Conservation (phyloP, 2,888 invertebrate species). For the Omphaloscelis lunosa region DNA sequence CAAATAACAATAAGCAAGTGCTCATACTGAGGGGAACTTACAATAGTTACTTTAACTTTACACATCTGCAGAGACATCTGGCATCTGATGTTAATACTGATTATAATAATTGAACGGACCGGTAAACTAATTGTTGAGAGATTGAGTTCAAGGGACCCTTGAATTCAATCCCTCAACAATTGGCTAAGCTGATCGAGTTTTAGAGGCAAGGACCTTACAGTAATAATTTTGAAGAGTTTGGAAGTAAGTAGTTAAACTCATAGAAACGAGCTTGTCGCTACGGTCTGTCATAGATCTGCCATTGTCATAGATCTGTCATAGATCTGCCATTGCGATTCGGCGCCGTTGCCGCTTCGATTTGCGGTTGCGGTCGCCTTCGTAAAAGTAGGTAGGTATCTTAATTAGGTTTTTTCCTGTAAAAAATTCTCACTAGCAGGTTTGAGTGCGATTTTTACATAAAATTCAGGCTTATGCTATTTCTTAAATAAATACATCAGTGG, state of each 20-base stretch:
- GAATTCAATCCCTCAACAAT: no score
- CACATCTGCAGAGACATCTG: slow-evolving; percentile 18
- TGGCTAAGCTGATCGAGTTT: neutral
- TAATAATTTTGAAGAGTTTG: neutral
- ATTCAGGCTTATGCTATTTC: no score
- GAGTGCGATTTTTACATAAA: neutral
- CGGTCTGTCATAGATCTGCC: neutral
- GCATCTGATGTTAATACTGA: slow-evolving; percentile 1
- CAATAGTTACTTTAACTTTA: neutral
- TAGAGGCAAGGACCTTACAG: neutral
- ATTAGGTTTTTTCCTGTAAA: neutral
- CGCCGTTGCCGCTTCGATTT: neutral
- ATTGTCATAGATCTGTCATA: neutral
- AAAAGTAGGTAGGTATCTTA: neutral
- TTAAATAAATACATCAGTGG: neutral
- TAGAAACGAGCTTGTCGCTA: neutral
- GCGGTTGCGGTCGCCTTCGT: neutral
- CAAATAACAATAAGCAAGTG: neutral
- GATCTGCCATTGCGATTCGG: neutral
- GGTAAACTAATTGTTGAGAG: neutral
- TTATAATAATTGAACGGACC: slow-evolving; percentile 4
- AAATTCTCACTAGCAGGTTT: no score
- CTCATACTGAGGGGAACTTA: neutral
- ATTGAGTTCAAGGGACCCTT: neutral
- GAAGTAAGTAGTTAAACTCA: neutral